Conservation (phyloP, 2,113 vertebrate species). For the Centropristis striata region DNA sequence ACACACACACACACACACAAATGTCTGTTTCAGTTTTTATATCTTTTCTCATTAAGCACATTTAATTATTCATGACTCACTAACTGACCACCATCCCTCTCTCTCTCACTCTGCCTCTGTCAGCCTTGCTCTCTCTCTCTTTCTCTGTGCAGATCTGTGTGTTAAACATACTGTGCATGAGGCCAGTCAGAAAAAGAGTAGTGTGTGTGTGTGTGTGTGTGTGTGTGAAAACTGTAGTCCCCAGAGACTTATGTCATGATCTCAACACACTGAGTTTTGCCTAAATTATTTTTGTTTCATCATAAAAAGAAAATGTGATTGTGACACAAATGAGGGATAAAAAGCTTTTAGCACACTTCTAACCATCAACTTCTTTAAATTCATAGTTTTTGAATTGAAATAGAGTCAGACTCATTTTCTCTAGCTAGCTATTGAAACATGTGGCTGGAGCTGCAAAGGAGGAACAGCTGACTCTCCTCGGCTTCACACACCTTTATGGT, state of each 20-base stretch:
- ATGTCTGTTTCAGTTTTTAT: slow-evolving; percentile 54
- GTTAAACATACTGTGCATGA: neutral
- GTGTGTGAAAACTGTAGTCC: no score
- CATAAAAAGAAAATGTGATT: neutral
- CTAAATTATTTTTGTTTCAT: neutral
- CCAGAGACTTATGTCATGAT: no score
- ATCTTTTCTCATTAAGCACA: slow-evolving; percentile 59
- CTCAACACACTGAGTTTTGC: no score
- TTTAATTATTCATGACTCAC: slow-evolving; percentile 70
- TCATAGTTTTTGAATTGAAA: no score
- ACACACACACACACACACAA: neutral
- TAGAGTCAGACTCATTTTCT: no score
- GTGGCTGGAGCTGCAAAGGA: neutral
- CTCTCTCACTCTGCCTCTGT: neutral
- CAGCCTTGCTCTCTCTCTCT: slow-evolving; percentile 13
- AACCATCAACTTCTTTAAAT: neutral
- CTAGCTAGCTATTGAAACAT: no score
- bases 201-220: neutral
- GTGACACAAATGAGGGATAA: neutral
- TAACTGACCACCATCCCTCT: slow-evolving; percentile 63
- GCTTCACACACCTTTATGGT: no score
- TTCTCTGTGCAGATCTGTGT: neutral
- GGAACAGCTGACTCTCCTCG: no score
- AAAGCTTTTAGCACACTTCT: no score
- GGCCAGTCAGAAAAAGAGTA: neutral